Evolutionary conservation across 2,113 vertebrate species (phyloP).

Genomic region (Tetraodon nigroviridis): DNA sequence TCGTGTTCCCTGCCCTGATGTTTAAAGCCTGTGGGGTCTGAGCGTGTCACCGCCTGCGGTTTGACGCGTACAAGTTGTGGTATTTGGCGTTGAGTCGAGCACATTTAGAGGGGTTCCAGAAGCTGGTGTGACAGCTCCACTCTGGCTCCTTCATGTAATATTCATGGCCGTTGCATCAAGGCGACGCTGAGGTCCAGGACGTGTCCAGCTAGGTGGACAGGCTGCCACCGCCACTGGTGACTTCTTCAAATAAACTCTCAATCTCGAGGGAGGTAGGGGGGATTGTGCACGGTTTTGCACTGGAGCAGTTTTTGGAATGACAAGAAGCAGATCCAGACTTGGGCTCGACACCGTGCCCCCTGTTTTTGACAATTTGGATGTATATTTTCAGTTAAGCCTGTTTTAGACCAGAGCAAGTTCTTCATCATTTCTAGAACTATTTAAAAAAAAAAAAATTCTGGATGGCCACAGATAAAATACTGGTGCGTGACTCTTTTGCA

Average conservation of each 20-base stretch:
- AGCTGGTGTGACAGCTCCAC: constrained; percentile 27
- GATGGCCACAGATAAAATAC: too few species aligned
- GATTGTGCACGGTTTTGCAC: background rate
- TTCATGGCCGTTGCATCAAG: constrained; percentile 35
- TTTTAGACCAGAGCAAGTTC: too few species aligned
- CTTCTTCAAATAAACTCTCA: constrained; percentile 28
- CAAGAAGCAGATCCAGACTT: constrained; percentile 1
- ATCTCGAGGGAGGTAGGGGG: background rate
- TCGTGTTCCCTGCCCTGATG: too few species aligned
- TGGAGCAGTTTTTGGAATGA: constrained; percentile 2
- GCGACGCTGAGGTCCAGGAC: constrained; percentile 27
- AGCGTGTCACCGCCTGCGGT: constrained; percentile 6
- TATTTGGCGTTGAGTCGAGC: constrained; percentile 30
- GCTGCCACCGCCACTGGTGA: constrained; percentile 30
- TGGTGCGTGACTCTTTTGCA: too few species aligned
- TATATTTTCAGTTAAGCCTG: background rate
- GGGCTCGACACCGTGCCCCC: background rate
- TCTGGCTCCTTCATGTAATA: constrained; percentile 40
- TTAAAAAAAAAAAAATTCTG: too few species aligned
- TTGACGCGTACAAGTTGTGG: background rate
- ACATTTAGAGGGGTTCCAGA: constrained; percentile 30
- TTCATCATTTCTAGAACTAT: too few species aligned
- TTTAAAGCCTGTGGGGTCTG: background rate
- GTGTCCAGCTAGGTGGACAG: constrained; percentile 30
- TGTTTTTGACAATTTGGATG: background rate